Conservation (phyloP, 2,113 vertebrate species). For the Tringa solitaria region DNA sequence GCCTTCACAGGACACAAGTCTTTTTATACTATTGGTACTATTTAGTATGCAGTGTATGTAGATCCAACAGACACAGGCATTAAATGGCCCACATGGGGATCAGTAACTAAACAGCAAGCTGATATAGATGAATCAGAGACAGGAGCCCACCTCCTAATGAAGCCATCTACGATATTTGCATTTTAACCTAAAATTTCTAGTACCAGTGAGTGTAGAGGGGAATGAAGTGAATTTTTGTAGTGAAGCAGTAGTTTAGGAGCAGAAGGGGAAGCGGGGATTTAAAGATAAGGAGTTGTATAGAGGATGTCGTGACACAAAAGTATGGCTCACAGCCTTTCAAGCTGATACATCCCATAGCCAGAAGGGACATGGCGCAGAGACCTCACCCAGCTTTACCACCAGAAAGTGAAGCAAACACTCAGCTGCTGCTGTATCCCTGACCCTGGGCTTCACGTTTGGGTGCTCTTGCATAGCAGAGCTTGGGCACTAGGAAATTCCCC, state of each 20-base stretch:
- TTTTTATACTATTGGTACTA: neutral
- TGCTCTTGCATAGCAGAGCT: neutral
- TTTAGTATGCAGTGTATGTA: neutral
- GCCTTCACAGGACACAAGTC: neutral
- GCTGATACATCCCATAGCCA: fast-evolving
- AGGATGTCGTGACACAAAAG: neutral
- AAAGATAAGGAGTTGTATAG: neutral
- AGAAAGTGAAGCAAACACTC: neutral
- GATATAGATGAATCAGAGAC: neutral
- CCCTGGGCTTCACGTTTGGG: fast-evolving
- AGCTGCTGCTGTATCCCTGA: neutral
- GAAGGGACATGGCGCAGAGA: neutral
- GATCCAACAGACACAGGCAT: neutral
- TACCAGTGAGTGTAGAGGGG: fast-evolving
- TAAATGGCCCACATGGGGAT: neutral
- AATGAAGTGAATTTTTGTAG: neutral
- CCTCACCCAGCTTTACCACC: neutral
- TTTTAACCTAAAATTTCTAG: neutral
- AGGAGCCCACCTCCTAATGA: neutral
- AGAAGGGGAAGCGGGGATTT: neutral
- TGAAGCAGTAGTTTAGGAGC: neutral
- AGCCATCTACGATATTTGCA: neutral
- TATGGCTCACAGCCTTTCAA: neutral
- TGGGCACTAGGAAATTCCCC: neutral
- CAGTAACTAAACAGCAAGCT: neutral